These are phyloP conservation scores for Liparis tanakae DNA, from an alignment of 2,797 vertebrate species.

Conservation along the genomic window DNA sequence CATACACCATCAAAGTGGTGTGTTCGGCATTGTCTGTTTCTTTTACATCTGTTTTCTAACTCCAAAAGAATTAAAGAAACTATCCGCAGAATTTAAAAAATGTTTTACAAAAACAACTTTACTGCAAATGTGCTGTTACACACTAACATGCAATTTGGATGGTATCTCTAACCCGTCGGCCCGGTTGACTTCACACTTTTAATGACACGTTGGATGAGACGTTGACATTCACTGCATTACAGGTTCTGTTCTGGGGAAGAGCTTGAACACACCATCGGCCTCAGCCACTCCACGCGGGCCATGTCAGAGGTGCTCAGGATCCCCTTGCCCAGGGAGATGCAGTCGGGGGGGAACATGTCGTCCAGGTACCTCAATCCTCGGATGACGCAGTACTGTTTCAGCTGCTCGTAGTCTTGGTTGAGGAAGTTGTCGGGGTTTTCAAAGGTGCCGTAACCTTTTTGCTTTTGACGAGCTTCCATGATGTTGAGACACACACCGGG, in stretches of 20 bases:
- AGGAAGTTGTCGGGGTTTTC: slow-evolving; percentile 68
- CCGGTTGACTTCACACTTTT: background rate
- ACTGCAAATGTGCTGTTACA: background rate
- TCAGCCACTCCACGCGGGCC: slow-evolving; percentile 70
- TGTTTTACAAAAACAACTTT: background rate
- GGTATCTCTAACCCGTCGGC: background rate
- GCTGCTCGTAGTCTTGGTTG: slow-evolving; percentile 71
- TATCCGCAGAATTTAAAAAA: background rate
- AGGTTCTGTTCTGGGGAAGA: no score
- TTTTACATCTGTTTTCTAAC: background rate
- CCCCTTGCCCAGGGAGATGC: slow-evolving; percentile 66
- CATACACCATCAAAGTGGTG: background rate
- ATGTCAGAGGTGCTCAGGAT: slow-evolving; percentile 52
- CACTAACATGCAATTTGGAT: background rate
- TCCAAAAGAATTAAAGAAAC: background rate
- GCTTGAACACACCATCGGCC: slow-evolving; percentile 68
- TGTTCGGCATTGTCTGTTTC: background rate
- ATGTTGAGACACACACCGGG: slow-evolving; percentile 76
- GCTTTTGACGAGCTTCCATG: slow-evolving; percentile 67
- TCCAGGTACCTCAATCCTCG: slow-evolving; percentile 66
- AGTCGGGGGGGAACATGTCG: slow-evolving; percentile 74
- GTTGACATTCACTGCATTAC: background rate
- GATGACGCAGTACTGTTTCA: slow-evolving; percentile 62
- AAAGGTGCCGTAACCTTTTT: slow-evolving; percentile 61
- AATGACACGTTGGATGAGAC: background rate